A percentile compares a stretch with the other conserved stretches of the same genome.
Conservation (phyloP, 2,888 invertebrate genomes). For the Esperia sulphurella region DNA sequence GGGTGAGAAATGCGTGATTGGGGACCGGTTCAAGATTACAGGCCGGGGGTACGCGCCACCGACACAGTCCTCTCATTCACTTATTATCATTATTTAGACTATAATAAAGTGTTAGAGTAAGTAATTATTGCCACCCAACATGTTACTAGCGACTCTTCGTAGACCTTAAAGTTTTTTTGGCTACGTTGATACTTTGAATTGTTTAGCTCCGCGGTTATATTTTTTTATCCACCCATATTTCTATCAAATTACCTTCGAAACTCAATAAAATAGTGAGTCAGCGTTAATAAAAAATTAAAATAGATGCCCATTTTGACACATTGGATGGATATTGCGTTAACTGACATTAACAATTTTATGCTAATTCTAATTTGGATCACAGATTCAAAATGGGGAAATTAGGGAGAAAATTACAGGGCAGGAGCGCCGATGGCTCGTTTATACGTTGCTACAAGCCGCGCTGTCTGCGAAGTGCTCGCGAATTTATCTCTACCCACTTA, state of each 20-base stretch:
- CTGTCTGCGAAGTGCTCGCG: slow-evolving; percentile 18
- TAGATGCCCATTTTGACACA: slow-evolving; percentile 61
- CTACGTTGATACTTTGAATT: neutral
- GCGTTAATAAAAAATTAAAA: slow-evolving; percentile 51
- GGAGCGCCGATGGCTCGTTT: slow-evolving; percentile 57
- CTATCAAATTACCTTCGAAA: slow-evolving; percentile 9
- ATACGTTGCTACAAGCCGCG: slow-evolving; percentile 44
- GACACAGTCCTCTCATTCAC: slow-evolving; percentile 61
- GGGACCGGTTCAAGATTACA: slow-evolving; percentile 74
- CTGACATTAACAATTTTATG: slow-evolving; percentile 73
- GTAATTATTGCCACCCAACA: slow-evolving; percentile 67
- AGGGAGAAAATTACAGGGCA: slow-evolving; percentile 68
- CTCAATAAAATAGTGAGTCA: slow-evolving; percentile 40
- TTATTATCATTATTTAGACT: slow-evolving; percentile 70
- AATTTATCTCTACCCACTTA: neutral
- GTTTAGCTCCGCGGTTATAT: neutral
- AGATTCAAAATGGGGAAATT: slow-evolving; percentile 64
- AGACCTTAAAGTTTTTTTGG: neutral
- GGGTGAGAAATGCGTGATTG: slow-evolving; percentile 79
- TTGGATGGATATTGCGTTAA: slow-evolving; percentile 59
- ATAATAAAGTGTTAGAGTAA: slow-evolving; percentile 72
- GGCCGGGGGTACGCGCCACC: slow-evolving; percentile 67
- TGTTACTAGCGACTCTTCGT: slow-evolving; percentile 12
- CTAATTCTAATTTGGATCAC: slow-evolving; percentile 69
- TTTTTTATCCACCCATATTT: neutral